phyloP scores from a whole-genome alignment of 1,140 invertebrate species.

The Achatina immaculata region DNA sequence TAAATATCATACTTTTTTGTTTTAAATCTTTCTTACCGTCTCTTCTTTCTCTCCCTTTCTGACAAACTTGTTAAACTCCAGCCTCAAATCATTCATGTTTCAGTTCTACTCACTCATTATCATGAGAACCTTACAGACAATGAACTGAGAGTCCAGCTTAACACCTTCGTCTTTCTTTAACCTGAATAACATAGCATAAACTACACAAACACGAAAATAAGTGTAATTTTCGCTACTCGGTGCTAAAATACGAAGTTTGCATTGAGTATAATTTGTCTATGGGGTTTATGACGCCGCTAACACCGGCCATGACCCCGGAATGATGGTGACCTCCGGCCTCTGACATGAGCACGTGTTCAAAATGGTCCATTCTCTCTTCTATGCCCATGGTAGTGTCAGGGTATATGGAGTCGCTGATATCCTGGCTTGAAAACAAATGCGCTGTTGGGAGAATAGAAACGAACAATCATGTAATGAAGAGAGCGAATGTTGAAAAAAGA shows the following conservation, averaged over 20 bases:
- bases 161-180: no score
- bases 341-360: slow-evolving; percentile 49
- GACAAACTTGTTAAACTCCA: no score
- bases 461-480: no score
- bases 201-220: not conserved
- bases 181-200: no score
- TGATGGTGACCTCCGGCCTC: slow-evolving; percentile 36
- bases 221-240: slow-evolving; percentile 42
- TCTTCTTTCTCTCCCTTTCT: no score
- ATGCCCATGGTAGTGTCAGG: slow-evolving; percentile 44
- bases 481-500: no score
- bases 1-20: no score
- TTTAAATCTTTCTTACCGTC: no score
- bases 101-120: no score
- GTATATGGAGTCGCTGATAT: slow-evolving; percentile 42
- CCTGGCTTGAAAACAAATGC: slow-evolving; percentile 37
- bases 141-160: no score
- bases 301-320: slow-evolving; percentile 25
- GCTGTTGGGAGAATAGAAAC: slow-evolving; percentile 33
- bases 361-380: slow-evolving; percentile 45
- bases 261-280: slow-evolving; percentile 98
- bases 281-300: slow-evolving; percentile 77
- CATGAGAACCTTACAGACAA: no score
- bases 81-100: no score
- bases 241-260: slow-evolving; percentile 71